Evolutionary conservation across 2,113 vertebrate genomes (phyloP), one percentile per base, ranked within the genome.

Genomic region (Syngnathus typhle): DNA sequence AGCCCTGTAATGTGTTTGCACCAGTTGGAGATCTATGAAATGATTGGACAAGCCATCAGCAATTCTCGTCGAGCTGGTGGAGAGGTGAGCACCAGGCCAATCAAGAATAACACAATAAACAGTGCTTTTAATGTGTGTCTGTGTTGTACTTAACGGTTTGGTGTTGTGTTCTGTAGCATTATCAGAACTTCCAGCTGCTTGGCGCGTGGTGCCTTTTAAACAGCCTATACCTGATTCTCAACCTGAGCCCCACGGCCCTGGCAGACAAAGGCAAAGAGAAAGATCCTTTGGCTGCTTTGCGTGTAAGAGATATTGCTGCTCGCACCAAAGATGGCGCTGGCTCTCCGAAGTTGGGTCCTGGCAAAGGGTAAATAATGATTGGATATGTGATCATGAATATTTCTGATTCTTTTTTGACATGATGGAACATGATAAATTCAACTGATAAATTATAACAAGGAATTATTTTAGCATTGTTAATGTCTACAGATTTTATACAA

Each of bases 251-350:
- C 52, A 95, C 95, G 0, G 94, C 96, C 47, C 83, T 99, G 88
- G 97, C 97, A 37, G 97, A 99, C 82, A 99, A 98, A 84, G 97
- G 97, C 2, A 99, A 98, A 80, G 97, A 99, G 85, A 99, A 99
- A 69, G 97, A 99, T 73, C 97, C 97, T 0, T 64, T 99, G 87
- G 97, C 97, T 41, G 96, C 97, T 4, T 93, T 98, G 65, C 91
- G 97, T 0, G 97, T 99, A 67, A 87, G 96, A 69, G 96, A 99
- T 83, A 98, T 98, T 58, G 93, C 95, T 60, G 90, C 94, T 68
- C 95, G 97, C 10, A 93, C 94, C 2, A 99, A 98, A 76, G 97
- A 99, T 39, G 94, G 95, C 0, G 95, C 95, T 52, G 96, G 97
- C 47, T 99, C 97, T 21, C 97, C 97, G 56, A 99, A 99, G 80